Evolutionary conservation across 2,888 invertebrate species (phyloP), one percentile per base, ranked within the genome.

Genomic region (Callinectes sapidus): DNA sequence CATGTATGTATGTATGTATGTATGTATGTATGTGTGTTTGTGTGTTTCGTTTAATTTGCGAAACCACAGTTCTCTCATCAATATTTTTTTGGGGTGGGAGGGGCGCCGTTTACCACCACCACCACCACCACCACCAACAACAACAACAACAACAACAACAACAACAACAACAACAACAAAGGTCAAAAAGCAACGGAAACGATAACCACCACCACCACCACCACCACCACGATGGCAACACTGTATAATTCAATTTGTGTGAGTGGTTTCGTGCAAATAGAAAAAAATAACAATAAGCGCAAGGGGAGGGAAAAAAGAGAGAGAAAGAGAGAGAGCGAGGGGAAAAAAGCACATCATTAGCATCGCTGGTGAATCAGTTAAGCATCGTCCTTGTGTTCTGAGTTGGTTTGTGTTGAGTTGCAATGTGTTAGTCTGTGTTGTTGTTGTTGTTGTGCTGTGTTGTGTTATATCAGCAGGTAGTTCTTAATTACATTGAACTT

Each of bases 21-120:
- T 66, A n/a, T 66, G 66, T 66, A n/a, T 66, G 66, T 66, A 28
- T 71, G 71, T 71, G 71, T 71, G 71, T 71, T n/a, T 71, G 71
- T 71, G 71, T 71, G 71, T 71, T n/a, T n/a, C 23, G 23, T 8
- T 71, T 10, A 28, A 71, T 10, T n/a, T 23, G 6, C n/a, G 28
- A 8, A 71, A 28, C 6, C 23, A 71, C 28, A 18, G 71, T n/a
- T 71, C 71, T 23, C 71, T 71, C 71, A 71, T 71, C 8, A 18
- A 71, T 23, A n/a, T 28, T 1, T 71, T 71, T n/a, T 71, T n/a
- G n/a, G n/a, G n/a, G n/a, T n/a, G n/a, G n/a, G n/a, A n/a, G n/a
- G n/a, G n/a, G n/a, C n/a, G n/a, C n/a, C n/a, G n/a, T n/a, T n/a
- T n/a, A 71, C 61, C 61, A 61, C 61, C 61, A 61, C 61, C 61